phyloP scores from a whole-genome alignment of 2,113 vertebrate genomes.

The Serinus canaria region DNA sequence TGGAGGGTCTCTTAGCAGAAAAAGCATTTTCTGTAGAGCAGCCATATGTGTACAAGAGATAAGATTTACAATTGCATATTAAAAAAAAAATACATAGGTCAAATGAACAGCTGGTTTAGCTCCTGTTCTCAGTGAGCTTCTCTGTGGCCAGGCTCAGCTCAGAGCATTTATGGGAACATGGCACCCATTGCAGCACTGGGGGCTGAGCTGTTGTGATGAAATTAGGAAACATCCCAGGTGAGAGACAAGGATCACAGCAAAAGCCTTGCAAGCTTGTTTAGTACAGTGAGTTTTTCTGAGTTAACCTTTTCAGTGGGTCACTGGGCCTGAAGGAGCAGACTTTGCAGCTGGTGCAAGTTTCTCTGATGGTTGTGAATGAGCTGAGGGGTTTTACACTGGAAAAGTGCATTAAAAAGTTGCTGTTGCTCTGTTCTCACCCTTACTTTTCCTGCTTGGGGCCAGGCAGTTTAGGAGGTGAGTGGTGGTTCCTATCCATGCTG shows the following conservation, averaged over 20 bases:
- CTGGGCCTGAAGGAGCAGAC: not conserved
- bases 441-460: not conserved
- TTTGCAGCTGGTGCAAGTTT: not conserved
- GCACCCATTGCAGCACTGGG: not conserved
- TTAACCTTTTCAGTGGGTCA: not conserved
- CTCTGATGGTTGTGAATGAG: not conserved
- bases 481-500: fast-evolving
- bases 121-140: not conserved
- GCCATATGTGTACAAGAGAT: slow-evolving; percentile 29
- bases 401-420: not conserved
- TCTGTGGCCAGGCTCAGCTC: not conserved
- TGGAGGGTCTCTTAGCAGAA: not conserved
- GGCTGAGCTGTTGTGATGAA: not conserved
- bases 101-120: not conserved
- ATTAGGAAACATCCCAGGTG: not conserved
- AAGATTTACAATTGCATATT: slow-evolving; percentile 21
- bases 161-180: not conserved
- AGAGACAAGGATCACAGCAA: not conserved
- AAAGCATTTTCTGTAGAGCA: not conserved
- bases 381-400: not conserved
- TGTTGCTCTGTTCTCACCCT: not conserved
- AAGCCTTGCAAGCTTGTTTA: not conserved
- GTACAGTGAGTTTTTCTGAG: not conserved
- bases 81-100: not conserved
- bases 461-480: not conserved